Evolutionary conservation across 2,113 vertebrate genomes (phyloP), one percentile per base, ranked within the genome.

Genomic region (Philantomba maxwellii): DNA sequence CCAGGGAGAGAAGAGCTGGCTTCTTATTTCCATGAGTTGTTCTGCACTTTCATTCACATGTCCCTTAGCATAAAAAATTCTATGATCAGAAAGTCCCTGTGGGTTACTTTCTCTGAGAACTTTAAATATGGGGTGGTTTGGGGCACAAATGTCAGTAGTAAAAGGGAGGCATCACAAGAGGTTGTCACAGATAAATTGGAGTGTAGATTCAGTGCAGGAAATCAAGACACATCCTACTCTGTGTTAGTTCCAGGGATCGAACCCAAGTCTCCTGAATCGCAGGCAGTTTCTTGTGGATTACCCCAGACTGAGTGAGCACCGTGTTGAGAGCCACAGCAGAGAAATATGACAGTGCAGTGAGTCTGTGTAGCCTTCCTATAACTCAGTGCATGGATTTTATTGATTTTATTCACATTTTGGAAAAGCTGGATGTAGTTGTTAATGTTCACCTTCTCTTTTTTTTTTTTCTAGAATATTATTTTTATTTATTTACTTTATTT

Each of bases 1-100:
- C 25, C 15, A 84, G 53, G 21, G 64, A 83, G 33, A 51, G 55
- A 96, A 94, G 86, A 0, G 2, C 26, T 58, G 33, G 5, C 21
- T 95, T 98, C 64, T 89, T 60, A 80, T 15, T 95, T 70, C 85
- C 12, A 85, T 2, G 30, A 8, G 33, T 49, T 85, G 73, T 57
- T 53, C 21, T 62, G 33, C 86, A 25, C 30, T 5, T n/a, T 82
- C 11, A 5, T 43, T 82, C 25, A 25, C 70, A 26, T 55, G 19
- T 51, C 26, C 13, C 2, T 75, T 60, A 30, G 53, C 23, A 62
- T 82, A 82, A 73, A 75, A 45, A 55, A 62, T 3, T 49, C 36
- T 58, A 39, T n/a, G 73, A 62, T 91, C 36, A 47, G 62, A 82
- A 62, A 82, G 33, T 70, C 17, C 6, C 13, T 39, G 26, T 47